These are phyloP conservation scores for Margarornis squamiger DNA, from an alignment of 2,797 vertebrate genomes.

Conservation along the genomic window DNA sequence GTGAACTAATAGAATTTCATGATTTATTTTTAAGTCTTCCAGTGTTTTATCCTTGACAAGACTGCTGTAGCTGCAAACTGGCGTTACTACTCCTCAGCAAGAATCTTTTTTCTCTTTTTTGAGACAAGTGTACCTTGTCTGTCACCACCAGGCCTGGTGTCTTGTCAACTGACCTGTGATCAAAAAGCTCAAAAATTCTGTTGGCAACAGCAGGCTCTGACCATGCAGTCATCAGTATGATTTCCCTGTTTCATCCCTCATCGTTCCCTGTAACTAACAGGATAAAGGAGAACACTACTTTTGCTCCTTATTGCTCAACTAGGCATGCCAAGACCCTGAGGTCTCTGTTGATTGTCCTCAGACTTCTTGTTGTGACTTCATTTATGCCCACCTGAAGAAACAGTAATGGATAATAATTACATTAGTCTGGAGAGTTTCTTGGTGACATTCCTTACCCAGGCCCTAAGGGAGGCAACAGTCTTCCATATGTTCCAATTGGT, in stretches of 20 bases:
- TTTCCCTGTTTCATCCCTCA: not conserved
- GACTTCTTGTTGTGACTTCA: not conserved
- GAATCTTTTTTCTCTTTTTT: not conserved
- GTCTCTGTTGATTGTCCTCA: not conserved
- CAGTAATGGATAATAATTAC: not conserved
- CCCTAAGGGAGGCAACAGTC: not conserved
- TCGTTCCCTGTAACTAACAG: not conserved
- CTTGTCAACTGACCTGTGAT: not conserved
- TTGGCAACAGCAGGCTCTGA: not conserved
- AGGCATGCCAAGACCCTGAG: not conserved
- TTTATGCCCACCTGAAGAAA: not conserved
- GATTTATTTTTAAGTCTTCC: not conserved
- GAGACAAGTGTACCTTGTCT: not conserved
- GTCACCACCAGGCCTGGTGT: not conserved
- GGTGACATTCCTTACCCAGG: not conserved
- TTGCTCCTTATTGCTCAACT: not conserved
- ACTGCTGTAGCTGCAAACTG: not conserved
- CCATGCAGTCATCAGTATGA: not conserved
- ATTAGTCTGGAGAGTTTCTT: not conserved
- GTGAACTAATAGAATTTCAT: not conserved
- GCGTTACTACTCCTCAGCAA: not conserved
- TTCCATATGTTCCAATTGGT: not conserved
- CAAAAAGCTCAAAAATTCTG: not conserved
- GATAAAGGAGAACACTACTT: not conserved
- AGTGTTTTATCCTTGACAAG: not conserved